Conservation (phyloP, 2,888 invertebrate genomes). For the Andrena hattorfiana region DNA sequence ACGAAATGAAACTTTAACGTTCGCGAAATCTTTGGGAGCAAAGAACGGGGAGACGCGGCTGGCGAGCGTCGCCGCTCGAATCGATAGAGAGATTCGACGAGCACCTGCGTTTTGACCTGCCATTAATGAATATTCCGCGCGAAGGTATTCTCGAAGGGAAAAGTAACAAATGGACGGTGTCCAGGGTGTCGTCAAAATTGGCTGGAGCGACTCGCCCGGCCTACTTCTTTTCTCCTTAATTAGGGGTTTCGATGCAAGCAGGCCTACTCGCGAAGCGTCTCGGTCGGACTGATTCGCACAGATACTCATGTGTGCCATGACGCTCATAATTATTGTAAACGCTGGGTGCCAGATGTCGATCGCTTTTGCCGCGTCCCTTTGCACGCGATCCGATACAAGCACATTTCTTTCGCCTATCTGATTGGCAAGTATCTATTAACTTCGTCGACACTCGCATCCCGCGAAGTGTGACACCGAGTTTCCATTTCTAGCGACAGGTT, state of each 20-base stretch:
- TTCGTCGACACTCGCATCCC: conserved; percentile 2
- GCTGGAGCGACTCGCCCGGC: not conserved
- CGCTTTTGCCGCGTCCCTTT: conserved; percentile 34
- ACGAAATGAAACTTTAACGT: conserved; percentile 1
- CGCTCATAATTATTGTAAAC: conserved; percentile 72
- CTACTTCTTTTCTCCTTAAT: conserved; percentile 62
- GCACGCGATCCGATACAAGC: conserved; percentile 68
- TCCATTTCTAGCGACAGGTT: conserved; percentile 3
- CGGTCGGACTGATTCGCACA: conserved; percentile 28
- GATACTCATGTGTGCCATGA: conserved; percentile 55
- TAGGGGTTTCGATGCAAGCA: conserved; percentile 60
- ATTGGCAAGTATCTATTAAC: not conserved
- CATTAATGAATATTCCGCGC: not conserved
- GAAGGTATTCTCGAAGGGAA: conserved; percentile 12
- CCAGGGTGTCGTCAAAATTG: conserved; percentile 48
- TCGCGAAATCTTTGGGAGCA: not conserved
- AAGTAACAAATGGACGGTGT: conserved; percentile 33
- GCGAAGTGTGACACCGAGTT: not conserved
- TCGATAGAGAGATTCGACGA: too few species aligned
- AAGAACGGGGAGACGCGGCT: not conserved
- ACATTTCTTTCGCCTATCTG: not conserved
- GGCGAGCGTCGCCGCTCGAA: not conserved
- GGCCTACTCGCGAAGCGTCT: conserved; percentile 62
- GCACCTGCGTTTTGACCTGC: too few species aligned
- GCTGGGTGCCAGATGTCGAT: conserved; percentile 60